These are phyloP conservation scores for Sebastolobus altivelis DNA, from an alignment of 2,797 vertebrate genomes.

Conservation along the genomic window DNA sequence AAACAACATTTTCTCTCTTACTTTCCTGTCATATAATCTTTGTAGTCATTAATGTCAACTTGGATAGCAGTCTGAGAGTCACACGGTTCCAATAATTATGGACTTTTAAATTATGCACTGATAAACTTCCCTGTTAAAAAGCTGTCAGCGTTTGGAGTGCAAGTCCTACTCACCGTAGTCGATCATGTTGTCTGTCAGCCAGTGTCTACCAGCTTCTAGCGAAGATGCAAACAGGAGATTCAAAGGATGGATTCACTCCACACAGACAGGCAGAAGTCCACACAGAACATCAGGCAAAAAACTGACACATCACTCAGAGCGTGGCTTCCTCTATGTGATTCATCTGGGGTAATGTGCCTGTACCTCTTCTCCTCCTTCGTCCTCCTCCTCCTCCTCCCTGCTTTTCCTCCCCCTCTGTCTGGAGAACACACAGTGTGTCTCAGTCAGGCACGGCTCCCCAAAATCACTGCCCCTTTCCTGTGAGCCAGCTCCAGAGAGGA, in stretches of 20 bases:
- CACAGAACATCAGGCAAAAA: conserved; percentile 7
- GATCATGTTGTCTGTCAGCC: conserved; percentile 49
- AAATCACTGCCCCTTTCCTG: conserved; percentile 86
- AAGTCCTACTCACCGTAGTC: conserved; percentile 58
- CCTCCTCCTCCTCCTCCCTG: conserved; percentile 56
- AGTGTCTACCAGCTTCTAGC: not conserved
- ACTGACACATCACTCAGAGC: conserved; percentile 9
- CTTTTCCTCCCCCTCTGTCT: conserved; percentile 69
- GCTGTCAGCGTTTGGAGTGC: not conserved
- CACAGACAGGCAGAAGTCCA: not conserved
- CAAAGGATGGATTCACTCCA: conserved; percentile 13
- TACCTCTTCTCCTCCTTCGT: conserved; percentile 52
- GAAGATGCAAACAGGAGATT: conserved; percentile 10
- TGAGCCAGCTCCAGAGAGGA: conserved; percentile 75
- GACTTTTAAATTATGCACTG: not conserved
- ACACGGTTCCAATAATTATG: conserved; percentile 3
- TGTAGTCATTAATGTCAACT: not conserved
- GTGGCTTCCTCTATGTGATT: conserved; percentile 9
- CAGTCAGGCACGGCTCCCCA: conserved; percentile 82
- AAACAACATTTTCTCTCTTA: not conserved
- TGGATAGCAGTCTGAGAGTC: conserved; percentile 8
- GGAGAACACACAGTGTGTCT: conserved; percentile 86
- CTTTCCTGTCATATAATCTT: not conserved
- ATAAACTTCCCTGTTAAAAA: not conserved
- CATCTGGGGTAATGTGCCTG: conserved; percentile 26